A percentile compares a stretch with the other conserved stretches of the same genome.
These are phyloP conservation scores for Chunga burmeisteri DNA, from an alignment of 2,113 vertebrate genomes.

Conservation along the genomic window DNA sequence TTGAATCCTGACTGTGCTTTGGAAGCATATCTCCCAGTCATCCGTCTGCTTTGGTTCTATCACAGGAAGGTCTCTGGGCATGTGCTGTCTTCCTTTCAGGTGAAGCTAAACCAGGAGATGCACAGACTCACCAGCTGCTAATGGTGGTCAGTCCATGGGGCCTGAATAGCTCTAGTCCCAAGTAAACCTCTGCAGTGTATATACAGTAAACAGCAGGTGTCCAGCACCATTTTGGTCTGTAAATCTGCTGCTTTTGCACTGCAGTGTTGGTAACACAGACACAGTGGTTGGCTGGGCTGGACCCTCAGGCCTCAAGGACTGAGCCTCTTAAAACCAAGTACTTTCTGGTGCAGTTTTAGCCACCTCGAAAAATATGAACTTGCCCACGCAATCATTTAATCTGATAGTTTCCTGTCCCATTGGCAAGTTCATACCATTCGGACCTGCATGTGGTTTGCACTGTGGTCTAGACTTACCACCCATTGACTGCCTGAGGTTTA, in stretches of 20 bases:
- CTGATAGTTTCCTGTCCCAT: not conserved
- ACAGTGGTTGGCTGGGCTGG: not conserved
- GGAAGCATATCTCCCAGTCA: not conserved
- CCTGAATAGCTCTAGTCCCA: not conserved
- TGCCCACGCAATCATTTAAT: not conserved
- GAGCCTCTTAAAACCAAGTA: not conserved
- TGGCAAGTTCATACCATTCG: not conserved
- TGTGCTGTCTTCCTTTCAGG: not conserved
- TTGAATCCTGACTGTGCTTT: not conserved
- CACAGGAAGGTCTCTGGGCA: not conserved
- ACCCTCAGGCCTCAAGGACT: not conserved
- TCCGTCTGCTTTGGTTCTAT: not conserved
- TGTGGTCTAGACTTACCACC: not conserved
- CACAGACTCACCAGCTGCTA: not conserved
- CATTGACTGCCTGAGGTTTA: not conserved
- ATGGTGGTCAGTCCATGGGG: not conserved
- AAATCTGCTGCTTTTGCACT: not conserved
- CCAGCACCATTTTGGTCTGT: rapidly evolving
- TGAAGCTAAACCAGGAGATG: not conserved
- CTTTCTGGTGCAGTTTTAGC: not conserved
- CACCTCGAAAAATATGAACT: not conserved
- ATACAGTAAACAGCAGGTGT: not conserved
- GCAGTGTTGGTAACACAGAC: not conserved
- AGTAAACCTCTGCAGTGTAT: not conserved
- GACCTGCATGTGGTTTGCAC: not conserved